These are phyloP conservation scores for Eristalis intricaria DNA, from an alignment of 2,888 invertebrate genomes.

Conservation along the genomic window DNA sequence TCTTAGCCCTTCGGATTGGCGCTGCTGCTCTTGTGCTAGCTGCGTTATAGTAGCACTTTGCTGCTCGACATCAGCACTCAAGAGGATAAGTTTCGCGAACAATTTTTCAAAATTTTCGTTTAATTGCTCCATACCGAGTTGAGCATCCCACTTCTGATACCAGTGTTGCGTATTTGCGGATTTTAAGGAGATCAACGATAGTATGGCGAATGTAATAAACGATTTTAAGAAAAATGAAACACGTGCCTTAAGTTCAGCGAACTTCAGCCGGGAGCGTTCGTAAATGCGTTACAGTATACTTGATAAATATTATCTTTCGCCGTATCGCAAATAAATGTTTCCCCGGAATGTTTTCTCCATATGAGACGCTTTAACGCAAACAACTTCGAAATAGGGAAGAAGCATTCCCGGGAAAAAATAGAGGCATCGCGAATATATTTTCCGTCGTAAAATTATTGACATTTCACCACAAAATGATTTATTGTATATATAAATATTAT, in stretches of 20 bases:
- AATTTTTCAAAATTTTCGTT: slow-evolving; percentile 10
- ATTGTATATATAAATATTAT: too few species aligned
- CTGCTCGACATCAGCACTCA: slow-evolving; percentile 1
- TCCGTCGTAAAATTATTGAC: too few species aligned
- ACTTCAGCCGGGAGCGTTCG: neutral
- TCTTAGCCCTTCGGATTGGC: neutral
- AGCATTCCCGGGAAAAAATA: too few species aligned
- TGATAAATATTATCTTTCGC: too few species aligned
- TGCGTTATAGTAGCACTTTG: neutral
- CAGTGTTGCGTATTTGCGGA: slow-evolving; percentile 15
- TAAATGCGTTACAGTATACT: neutral
- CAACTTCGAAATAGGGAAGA: too few species aligned
- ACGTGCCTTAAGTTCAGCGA: neutral
- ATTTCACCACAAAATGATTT: too few species aligned
- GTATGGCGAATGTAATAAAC: neutral
- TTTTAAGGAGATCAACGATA: neutral
- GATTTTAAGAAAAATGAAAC: neutral
- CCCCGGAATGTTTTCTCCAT: too few species aligned
- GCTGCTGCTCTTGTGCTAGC: slow-evolving; percentile 3
- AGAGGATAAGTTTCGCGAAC: slow-evolving; percentile 4
- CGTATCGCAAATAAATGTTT: too few species aligned
- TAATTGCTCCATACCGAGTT: neutral
- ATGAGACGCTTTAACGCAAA: too few species aligned
- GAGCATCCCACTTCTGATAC: slow-evolving; percentile 32
- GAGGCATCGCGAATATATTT: too few species aligned